Evolutionary conservation across 2,113 vertebrate genomes (phyloP).

Genomic region (Triplophysa rosa): DNA sequence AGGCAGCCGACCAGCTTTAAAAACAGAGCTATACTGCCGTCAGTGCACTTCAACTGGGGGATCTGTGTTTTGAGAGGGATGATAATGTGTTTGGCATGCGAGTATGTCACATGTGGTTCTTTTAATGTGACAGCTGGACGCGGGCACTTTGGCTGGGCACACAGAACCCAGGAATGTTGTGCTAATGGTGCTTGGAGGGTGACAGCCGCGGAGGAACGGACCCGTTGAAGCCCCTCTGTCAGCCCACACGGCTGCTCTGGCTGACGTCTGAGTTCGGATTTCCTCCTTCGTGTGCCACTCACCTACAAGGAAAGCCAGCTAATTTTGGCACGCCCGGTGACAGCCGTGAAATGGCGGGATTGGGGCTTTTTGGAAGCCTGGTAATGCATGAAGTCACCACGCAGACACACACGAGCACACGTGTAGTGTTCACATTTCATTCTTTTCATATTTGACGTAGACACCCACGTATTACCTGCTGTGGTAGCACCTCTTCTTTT

Average conservation of each 20-base stretch:
- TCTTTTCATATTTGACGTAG: neutral
- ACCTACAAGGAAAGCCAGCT: conserved; percentile 49
- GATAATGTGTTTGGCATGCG: conserved; percentile 40
- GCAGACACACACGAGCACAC: conserved; percentile 12
- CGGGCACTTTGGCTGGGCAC: conserved; percentile 38
- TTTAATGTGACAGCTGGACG: conserved; percentile 46
- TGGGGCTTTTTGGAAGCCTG: conserved; percentile 44
- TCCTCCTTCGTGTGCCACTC: conserved; percentile 48
- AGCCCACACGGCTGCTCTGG: conserved; percentile 48
- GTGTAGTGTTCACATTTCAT: conserved; percentile 7
- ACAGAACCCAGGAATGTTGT: conserved; percentile 23
- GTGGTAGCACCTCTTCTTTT: neutral
- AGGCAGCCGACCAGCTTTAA: too few species aligned
- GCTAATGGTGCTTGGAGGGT: conserved; percentile 50
- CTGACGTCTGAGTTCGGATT: conserved; percentile 32
- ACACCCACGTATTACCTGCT: neutral
- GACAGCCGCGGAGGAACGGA: conserved; percentile 46
- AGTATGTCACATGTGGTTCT: conserved; percentile 29
- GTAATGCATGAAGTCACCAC: conserved; percentile 38
- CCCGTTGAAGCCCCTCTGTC: conserved; percentile 42
- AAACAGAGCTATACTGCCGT: neutral
- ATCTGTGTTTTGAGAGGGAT: conserved; percentile 33
- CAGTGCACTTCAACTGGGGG: neutral
- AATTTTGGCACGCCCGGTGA: conserved; percentile 54
- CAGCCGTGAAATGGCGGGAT: conserved; percentile 49